Conservation (phyloP, 2,113 vertebrate species). For the Mesoclemmys tuberculata region DNA sequence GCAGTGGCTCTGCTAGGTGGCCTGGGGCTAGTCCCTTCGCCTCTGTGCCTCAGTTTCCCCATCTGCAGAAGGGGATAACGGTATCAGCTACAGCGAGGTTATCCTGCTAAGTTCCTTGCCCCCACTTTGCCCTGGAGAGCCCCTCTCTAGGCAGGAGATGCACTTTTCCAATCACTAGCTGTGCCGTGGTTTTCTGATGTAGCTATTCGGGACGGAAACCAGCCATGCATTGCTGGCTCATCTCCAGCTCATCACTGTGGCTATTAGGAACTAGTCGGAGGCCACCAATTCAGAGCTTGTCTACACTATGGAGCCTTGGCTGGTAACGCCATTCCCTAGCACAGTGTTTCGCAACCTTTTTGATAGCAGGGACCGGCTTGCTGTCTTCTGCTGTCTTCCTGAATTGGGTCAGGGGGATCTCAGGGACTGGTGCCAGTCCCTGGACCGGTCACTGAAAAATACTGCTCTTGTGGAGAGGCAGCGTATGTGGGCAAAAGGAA, state of each 20-base stretch:
- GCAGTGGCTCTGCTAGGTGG: too few species aligned
- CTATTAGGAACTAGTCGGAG: background rate
- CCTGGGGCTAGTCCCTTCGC: background rate
- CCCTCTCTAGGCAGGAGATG: background rate
- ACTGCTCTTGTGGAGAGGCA: background rate
- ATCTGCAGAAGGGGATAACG: background rate
- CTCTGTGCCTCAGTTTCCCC: background rate
- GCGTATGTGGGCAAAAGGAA: background rate
- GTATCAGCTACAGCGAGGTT: background rate
- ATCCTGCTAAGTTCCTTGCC: background rate
- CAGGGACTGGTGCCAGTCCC: too few species aligned
- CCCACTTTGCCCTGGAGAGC: background rate
- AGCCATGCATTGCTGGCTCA: too few species aligned
- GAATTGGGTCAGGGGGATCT: too few species aligned
- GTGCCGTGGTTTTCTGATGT: background rate
- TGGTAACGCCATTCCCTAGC: background rate
- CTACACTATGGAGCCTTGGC: background rate
- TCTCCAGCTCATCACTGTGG: too few species aligned
- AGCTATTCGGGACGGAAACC: too few species aligned
- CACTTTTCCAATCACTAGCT: background rate
- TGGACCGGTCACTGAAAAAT: too few species aligned
- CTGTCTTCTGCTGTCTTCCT: too few species aligned
- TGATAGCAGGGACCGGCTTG: too few species aligned
- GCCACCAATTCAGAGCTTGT: background rate
- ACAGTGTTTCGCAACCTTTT: too few species aligned